Base-by-base conservation (phyloP, 2,797 vertebrate genomes). In the Chaunax sp. region DNA sequence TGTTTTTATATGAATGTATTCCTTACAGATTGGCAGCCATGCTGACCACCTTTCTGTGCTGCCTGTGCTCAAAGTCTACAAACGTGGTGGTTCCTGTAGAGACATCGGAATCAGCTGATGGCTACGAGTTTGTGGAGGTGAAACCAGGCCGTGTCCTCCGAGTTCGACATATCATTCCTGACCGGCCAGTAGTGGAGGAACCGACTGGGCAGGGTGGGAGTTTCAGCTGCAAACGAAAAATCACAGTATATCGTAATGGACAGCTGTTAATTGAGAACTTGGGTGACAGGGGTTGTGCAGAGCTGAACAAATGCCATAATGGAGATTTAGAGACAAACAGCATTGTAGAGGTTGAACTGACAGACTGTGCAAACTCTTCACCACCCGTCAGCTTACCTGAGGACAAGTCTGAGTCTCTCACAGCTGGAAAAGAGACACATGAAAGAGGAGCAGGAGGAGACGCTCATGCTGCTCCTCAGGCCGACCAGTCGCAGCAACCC, bases 91-190 rank as follows among this genome's bases (percentile, higher is more conserved):
- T 92, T 14, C 97, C 97, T 0, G 78, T 95, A 55, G 96, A 97
- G 77, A 94, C 91, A 0, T 92, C 95, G 0, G 96, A 98, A 67
- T 92, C 94, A 38, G 77, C 89, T 0, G 94, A 98, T 4, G 97
- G 96, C 80, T 99, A 94, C 41, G 97, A 95, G 80, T 98, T 98
- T 64, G 92, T 99, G 80, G 98, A 99, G 82, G 97, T 98, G 61
- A 99, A 98, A 62, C 98, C 98, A 0, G 97, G 98, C 6, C 90
- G 97, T 0, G 89, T 99, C 63, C 87, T 99, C 22, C 90, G 96
- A 10, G 92, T 99, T 50, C 92, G 94, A 22, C 98, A 99, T 50
- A 76, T 92, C 0, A 75, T 92, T 1, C 95, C 97, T 0, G 86
- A 87, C 13, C 89, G 92, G 0, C 69, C 82, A 0, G 81, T 77